phyloP scores from a whole-genome alignment of 2,113 vertebrate genomes.

The Podarcis raffonei region DNA sequence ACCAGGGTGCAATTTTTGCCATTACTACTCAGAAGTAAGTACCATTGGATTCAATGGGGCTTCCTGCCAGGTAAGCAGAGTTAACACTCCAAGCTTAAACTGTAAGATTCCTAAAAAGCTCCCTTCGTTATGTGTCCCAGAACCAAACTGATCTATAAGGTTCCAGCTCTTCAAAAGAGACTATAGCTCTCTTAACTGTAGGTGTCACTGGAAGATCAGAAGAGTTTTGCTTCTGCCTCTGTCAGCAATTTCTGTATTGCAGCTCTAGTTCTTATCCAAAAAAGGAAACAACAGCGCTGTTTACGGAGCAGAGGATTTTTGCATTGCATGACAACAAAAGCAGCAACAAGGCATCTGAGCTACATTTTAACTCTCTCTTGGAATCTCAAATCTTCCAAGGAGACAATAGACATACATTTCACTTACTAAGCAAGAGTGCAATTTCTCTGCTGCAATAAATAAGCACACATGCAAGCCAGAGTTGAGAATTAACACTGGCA shows the following conservation, averaged over 20 bases:
- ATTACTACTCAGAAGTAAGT: no score
- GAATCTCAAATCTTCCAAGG: not conserved
- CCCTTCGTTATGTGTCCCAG: no score
- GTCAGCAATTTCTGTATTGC: not conserved
- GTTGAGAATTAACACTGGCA: not conserved
- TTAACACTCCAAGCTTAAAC: not conserved
- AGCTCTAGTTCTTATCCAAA: not conserved
- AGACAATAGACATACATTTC: rapidly evolving
- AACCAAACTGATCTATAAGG: not conserved
- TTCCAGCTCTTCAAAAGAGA: not conserved
- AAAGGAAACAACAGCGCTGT: not conserved
- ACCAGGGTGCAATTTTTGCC: no score
- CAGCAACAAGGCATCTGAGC: not conserved
- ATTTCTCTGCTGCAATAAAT: not conserved
- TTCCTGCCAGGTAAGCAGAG: no score
- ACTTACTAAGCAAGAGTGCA: not conserved
- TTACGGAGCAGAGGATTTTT: not conserved
- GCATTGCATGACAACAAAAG: not conserved
- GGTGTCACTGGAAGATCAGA: constrained; percentile 69
- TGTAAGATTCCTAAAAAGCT: not conserved
- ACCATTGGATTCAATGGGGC: no score
- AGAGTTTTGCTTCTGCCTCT: not conserved
- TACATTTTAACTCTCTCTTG: not conserved
- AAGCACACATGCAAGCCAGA: not conserved
- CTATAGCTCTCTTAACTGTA: constrained; percentile 45